Evolutionary conservation across 2,888 invertebrate species (phyloP), one percentile per base, ranked within the genome.

Genomic region (Tineola bisselliella): DNA sequence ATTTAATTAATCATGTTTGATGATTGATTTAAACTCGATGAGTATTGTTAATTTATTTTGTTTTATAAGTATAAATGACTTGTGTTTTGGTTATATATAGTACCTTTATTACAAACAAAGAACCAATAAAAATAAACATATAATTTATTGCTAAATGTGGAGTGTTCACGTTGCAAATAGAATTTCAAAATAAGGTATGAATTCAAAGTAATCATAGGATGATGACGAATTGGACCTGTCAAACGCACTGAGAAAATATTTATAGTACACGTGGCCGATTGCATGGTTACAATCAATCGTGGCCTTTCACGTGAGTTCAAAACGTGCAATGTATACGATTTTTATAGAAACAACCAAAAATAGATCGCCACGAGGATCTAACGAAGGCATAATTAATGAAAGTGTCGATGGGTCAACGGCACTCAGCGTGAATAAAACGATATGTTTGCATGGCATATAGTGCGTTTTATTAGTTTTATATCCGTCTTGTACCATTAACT

Each of bases 361-460:
- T 38, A 38, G 38, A 38, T 38, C 38, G 38, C 38, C 25, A 19
- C 12, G 54, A 60, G 33, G 44, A 59, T 43, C 63, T 65, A 65
- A 65, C 64, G 64, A 64, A 63, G 62, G 63, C 61, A 63, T 63
- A 65, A 56, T 65, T 65, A 65, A 65, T 64, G 65, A 62, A 61
- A 30, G 57, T 44, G 61, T 58, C 62, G 65, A 56, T 56, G 56
- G 56, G 56, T 56, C 56, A 56, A 25, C 30, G 56, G 56, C 56
- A 56, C 56, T 18, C 56, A 56, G 56, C 56, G 56, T 56, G 56
- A 56, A 56, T 56, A 56, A 56, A 56, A 56, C 56, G 56, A 56
- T 52, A 13, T 56, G 56, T 56, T 56, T 56, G 56, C 56, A 56
- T 56, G 19, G 25, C 56, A 56, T 19, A 56, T 19, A 56, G 56